Conservation (phyloP, 2,113 vertebrate genomes). For the Chloropsis hardwickii region DNA sequence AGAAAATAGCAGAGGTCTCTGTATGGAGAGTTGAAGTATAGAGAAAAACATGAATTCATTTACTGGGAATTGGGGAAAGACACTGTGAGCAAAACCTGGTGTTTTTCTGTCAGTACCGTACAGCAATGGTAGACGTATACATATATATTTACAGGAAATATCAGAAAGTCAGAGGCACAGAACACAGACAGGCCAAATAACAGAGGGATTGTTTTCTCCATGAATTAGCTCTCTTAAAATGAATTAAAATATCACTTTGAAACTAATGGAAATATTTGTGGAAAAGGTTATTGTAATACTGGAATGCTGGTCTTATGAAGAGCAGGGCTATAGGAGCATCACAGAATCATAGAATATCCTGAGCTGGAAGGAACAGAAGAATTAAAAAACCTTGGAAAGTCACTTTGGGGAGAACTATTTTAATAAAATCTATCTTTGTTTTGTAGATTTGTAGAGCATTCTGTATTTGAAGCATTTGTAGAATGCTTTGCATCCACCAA, state of each 20-base stretch:
- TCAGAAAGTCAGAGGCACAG: background rate
- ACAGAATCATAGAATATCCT: background rate
- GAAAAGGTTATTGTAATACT: background rate
- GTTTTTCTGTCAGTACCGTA: background rate
- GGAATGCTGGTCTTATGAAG: background rate
- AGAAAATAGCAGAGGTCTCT: background rate
- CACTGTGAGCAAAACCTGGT: background rate
- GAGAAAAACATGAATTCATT: background rate
- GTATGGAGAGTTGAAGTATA: background rate
- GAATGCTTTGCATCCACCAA: background rate
- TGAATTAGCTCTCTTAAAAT: background rate
- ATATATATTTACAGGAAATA: background rate
- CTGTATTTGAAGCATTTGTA: background rate
- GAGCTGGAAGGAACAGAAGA: background rate
- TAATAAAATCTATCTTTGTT: background rate
- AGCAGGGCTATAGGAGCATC: background rate
- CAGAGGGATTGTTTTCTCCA: background rate
- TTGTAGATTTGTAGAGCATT: background rate
- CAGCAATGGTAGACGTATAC: background rate
- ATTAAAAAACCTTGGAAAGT: background rate
- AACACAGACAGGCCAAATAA: background rate
- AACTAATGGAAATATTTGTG: background rate
- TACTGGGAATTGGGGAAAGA: background rate
- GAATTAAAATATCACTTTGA: background rate
- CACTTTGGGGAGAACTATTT: background rate